Base-by-base conservation (phyloP, 2,888 invertebrate genomes). In the Pediacus dermestoides region DNA sequence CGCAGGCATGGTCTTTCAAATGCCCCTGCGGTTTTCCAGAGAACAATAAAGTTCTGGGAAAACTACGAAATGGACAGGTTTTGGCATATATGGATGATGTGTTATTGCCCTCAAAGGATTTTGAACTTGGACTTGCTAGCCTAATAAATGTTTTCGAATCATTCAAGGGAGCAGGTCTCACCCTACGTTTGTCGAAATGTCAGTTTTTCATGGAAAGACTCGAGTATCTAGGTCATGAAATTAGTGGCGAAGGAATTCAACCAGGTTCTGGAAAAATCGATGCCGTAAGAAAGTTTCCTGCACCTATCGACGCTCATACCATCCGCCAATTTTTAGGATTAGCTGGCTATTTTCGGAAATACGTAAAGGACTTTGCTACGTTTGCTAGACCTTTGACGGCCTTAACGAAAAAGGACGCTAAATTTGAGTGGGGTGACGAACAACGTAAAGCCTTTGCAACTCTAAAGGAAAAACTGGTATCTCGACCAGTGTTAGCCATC, bases 251-350 rank as follows among this genome's bases (percentile, higher is more conserved):
- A 9, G 46, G 38, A 6, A 18, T 48, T n/a, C 37, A 31, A 22
- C 44, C 44, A 6, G 23, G 23, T 6, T 13, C 1, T 2, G 2
- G 11, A 11, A 43, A 60, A 37, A 49, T 51, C 2, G 16, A 39
- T 4, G 53, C 59, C 1, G 53, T 66, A 0, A 3, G 18, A n/a
- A 34, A 58, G 8, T 61, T 57, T 38, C 54, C 55, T n/a, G 33
- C 22, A 3, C 63, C 64, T 2, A 35, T 11, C 14, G 41, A 41
- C 31, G 42, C 48, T 2, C 53, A 44, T 21, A 18, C 33, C 3
- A 34, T 53, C 3, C 34, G 52, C 16, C 48, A 53, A 25, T 54
- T 57, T 42, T 8, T 54, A 7, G 50, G 48, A 3, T 37, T 53
- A 9, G 30, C 42, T 2, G 42, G 48, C 7, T 53, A 52, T 34